Conservation (phyloP, 2,888 invertebrate species). For the Tinea pellionella region DNA sequence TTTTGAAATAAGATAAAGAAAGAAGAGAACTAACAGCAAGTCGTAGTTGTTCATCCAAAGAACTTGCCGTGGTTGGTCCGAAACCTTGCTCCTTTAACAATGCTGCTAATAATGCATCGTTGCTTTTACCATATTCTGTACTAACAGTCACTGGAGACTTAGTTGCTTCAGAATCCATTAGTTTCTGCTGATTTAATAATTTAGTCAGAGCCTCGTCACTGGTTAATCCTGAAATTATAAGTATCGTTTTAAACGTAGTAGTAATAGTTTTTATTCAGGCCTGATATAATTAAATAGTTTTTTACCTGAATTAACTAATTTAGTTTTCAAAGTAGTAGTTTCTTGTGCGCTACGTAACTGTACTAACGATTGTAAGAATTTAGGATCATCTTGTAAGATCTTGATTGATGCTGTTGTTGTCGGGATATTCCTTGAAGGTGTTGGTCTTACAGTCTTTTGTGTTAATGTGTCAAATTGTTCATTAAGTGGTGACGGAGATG, state of each 20-base stretch:
- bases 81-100: constrained; percentile 78
- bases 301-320: constrained; percentile 56
- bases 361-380: constrained; percentile 59
- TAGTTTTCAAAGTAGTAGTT: constrained; percentile 48
- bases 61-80: constrained; percentile 76
- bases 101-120: constrained; percentile 77
- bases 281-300: background rate
- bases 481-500: constrained; percentile 46
- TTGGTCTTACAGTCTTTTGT: constrained; percentile 27
- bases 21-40: constrained; percentile 58
- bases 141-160: constrained; percentile 53
- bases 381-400: constrained; percentile 50
- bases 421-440: constrained; percentile 16
- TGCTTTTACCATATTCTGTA: constrained; percentile 71
- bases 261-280: background rate
- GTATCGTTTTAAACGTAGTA: background rate
- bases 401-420: constrained; percentile 32
- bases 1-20: constrained; percentile 3
- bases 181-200: constrained; percentile 44
- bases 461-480: constrained; percentile 45
- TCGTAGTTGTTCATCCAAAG: constrained; percentile 68
- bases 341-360: constrained; percentile 58
- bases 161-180: constrained; percentile 54
- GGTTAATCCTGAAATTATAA: constrained; percentile 43
- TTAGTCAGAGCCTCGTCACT: constrained; percentile 56